Evolutionary conservation across 2,888 invertebrate species (phyloP).

Genomic region (Vesta saturnalis): DNA sequence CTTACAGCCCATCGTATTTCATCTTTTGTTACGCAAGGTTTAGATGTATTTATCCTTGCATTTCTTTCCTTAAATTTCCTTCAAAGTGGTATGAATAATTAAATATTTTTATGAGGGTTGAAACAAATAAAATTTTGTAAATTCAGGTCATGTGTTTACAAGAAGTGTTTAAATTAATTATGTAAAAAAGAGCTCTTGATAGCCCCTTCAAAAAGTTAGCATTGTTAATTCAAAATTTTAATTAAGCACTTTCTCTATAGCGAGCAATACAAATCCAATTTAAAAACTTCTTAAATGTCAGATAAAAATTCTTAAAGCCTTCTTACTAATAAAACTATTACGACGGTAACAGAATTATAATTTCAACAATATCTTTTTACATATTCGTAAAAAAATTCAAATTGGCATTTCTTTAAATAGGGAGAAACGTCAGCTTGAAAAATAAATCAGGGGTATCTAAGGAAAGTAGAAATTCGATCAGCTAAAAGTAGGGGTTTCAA

Average conservation of each 20-base stretch:
- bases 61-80: too few relatives aligned
- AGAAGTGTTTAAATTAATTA: background rate
- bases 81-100: too few relatives aligned
- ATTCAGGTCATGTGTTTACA: too few relatives aligned
- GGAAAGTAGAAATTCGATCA: conserved; percentile 18
- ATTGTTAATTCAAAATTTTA: too few relatives aligned
- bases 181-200: background rate
- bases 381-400: background rate
- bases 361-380: background rate
- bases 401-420: conserved; percentile 9
- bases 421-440: conserved; percentile 3
- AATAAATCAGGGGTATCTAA: conserved; percentile 20
- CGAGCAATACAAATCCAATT: conserved; percentile 29
- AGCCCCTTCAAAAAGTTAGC: background rate
- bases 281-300: conserved; percentile 20
- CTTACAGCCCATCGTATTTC: conserved; percentile 5
- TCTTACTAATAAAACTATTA: conserved; percentile 21
- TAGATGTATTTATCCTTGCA: background rate
- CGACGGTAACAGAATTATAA: conserved; percentile 9
- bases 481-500: conserved; percentile 17
- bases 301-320: conserved; percentile 19
- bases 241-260: too few relatives aligned
- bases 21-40: background rate
- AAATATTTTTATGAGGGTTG: background rate
- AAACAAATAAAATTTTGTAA: too few relatives aligned